Base-by-base conservation (phyloP, 2,797 vertebrate genomes). In the Microctenopoma lineatum region DNA sequence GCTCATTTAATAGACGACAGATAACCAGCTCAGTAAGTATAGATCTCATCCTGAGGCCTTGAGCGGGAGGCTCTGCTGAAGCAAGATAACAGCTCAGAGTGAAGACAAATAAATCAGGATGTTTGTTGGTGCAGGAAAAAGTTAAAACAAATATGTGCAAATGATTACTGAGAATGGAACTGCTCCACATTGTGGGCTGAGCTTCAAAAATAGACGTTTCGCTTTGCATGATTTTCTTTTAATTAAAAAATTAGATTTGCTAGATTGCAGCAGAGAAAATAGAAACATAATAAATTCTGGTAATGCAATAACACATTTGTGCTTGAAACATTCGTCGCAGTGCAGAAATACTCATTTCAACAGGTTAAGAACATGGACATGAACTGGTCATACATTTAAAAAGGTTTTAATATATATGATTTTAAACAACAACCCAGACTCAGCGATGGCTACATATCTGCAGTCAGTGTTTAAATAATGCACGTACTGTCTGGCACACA, bases 11-110 rank as follows among this genome's bases (percentile, higher is more conserved):
- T 45, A 32, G 38, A 21, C 3, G 8, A 3, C 16, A 66, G 67
- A 72, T 77, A 72, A 75, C 67, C 55, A 64, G 52, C 54, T 68
- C 18, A 59, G 41, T 42, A 18, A 64, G 50, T 32, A 48, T 32
- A 21, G 50, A 48, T 61, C 5, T 4, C 21, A 51, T 48, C 61
- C 32, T n/a, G 4, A 58, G 66, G 34, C 46, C 16, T 4, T 13
- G 45, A 2, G 52, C 27, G 32, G 26, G 12, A 53, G 29, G 15
- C 25, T 67, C 66, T 77, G 70, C 56, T 45, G 11, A 45, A 51
- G 18, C 45, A 39, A 74, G 77, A 70, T 83, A 76, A 72, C 55
- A 4, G 41, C 21, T 63, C 26, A 18, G 3, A 61, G 55, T 46
- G 61, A 61, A 70, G 36, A n/a, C 0, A 39, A 54, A 62, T 5